Percentiles rank a stretch among this genome's conserved stretches.
phyloP scores from a whole-genome alignment of 2,797 vertebrate species.

The Artibeus jamaicensis region DNA sequence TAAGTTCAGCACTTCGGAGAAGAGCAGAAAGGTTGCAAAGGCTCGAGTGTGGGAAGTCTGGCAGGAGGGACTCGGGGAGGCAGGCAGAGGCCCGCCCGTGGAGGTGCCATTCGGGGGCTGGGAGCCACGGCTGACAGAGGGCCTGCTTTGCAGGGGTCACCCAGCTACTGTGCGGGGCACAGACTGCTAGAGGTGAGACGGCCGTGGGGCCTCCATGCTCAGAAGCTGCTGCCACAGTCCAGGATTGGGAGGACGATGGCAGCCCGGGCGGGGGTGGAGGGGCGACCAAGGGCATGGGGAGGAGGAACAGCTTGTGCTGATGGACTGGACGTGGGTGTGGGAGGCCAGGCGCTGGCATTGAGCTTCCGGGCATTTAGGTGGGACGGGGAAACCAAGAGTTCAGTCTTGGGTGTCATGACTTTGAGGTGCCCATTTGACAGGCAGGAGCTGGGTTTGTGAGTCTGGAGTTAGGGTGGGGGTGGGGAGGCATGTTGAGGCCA shows the following conservation, averaged over 20 bases:
- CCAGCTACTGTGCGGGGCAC: neutral
- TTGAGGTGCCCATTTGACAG: neutral
- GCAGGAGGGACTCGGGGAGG: neutral
- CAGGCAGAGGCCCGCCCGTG: neutral
- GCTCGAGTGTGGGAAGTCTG: neutral
- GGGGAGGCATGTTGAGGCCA: neutral
- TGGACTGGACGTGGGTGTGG: neutral
- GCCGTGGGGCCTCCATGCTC: neutral
- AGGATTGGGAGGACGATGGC: accelerated
- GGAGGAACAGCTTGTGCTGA: neutral
- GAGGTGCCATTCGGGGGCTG: neutral
- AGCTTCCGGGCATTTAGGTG: neutral
- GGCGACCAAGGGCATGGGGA: neutral
- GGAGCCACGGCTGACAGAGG: neutral
- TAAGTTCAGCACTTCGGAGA: neutral
- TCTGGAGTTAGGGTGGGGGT: neutral
- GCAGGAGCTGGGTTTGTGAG: neutral
- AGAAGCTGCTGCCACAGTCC: neutral
- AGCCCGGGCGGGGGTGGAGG: accelerated
- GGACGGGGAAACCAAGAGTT: too few relatives aligned
- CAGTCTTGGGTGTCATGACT: neutral
- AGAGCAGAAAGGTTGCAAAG: too few relatives aligned
- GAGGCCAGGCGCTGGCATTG: too few relatives aligned
- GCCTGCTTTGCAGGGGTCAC: neutral
- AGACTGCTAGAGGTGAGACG: neutral